Conservation (phyloP, 2,113 vertebrate genomes). For the Castor canadensis region DNA sequence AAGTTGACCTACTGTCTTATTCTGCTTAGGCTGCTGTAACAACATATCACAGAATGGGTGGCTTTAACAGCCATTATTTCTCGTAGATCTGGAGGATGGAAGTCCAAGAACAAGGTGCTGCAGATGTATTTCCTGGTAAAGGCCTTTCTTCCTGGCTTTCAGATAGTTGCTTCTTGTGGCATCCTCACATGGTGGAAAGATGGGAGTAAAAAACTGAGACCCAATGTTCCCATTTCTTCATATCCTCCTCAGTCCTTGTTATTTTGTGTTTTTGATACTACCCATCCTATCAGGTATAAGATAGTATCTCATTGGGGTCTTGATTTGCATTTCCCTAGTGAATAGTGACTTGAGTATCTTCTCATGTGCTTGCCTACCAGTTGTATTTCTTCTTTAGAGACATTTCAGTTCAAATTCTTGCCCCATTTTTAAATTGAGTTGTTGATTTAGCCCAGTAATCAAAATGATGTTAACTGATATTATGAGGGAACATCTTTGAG, state of each 20-base stretch:
- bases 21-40: not conserved
- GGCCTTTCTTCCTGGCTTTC: not conserved
- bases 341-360: not conserved
- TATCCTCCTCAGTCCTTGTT: not conserved
- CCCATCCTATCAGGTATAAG: not conserved
- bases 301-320: not conserved
- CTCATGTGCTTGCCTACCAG: not conserved
- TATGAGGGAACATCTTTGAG: not conserved
- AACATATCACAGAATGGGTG: not conserved
- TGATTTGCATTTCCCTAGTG: slow-evolving; percentile 15
- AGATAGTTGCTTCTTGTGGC: not conserved
- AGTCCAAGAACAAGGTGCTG: not conserved
- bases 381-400: not conserved
- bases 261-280: not conserved
- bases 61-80: not conserved
- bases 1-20: not conserved
- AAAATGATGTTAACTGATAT: not conserved
- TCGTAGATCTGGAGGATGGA: not conserved
- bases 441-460: not conserved
- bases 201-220: not conserved
- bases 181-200: not conserved
- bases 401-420: not conserved
- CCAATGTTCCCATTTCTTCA: not conserved
- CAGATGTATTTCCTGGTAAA: not conserved
- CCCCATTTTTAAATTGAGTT: not conserved